Conservation (phyloP, 2,888 invertebrate species). For the Trachelus troglodyta region DNA sequence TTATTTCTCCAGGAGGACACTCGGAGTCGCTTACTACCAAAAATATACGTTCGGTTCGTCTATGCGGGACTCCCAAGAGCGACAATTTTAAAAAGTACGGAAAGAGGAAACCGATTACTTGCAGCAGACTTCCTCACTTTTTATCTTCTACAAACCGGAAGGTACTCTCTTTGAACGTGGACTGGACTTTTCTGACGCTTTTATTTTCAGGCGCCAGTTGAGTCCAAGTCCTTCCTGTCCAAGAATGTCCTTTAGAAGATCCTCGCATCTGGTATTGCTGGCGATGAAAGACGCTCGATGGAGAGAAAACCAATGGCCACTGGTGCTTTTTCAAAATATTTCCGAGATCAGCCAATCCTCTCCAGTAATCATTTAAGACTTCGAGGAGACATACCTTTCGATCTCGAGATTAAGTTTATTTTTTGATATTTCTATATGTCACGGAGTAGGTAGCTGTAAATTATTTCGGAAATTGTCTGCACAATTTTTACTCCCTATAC, state of each 20-base stretch:
- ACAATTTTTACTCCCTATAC: neutral
- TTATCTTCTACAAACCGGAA: neutral
- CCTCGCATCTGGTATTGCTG: conserved; percentile 10
- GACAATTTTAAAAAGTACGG: neutral
- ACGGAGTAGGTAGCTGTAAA: neutral
- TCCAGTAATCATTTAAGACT: neutral
- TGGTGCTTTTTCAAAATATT: neutral
- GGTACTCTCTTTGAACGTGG: neutral
- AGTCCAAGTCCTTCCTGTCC: neutral
- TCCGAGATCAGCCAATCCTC: neutral
- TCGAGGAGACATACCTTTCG: neutral
- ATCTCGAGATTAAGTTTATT: neutral
- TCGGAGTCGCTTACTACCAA: conserved; percentile 3
- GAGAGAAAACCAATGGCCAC: neutral
- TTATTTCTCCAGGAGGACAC: conserved; percentile 30
- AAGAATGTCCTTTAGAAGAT: conserved; percentile 1
- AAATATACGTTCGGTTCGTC: neutral
- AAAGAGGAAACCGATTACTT: conserved; percentile 19
- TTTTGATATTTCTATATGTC: neutral
- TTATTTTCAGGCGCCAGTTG: neutral
- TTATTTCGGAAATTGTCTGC: neutral
- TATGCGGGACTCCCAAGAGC: neutral
- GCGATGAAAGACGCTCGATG: neutral
- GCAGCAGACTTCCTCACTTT: conserved; percentile 10
- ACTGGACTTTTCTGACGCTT: neutral